Base-by-base conservation (phyloP, 2,113 vertebrate genomes). In the Neopipo cinnamomea region DNA sequence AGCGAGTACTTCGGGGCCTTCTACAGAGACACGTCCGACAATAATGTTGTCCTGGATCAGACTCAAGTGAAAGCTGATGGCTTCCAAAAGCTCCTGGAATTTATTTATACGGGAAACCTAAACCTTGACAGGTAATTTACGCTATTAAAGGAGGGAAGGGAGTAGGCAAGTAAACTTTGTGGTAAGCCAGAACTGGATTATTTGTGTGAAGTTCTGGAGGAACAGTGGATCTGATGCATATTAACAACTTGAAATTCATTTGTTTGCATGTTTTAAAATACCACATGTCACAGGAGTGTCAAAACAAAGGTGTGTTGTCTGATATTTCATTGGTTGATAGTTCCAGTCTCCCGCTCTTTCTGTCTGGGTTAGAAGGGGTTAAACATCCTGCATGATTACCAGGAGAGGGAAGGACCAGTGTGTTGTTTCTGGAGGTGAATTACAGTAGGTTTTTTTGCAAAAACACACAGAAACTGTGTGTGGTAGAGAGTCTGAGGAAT, bases 1-100 rank as follows among this genome's bases (percentile, higher is more conserved):
- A 99, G 99, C 94, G 98, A 99, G 68, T 99, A 99, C 97, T 99
- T 99, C 78, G 98, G 98, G 44, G 97, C 98, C 0, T 98, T 99
- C 88, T 98, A 98, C 95, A 97, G 97, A 41, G 98, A 98, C 1
- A 76, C 98, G 0, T 98, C 98, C 58, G 98, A 98, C 76, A 98
- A 94, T 33, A 96, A 98, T 59, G 97, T 98, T 27, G 98, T 98
- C 41, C 85, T 99, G 96, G 99, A 99, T 97, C 98, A 99, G 27
- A 98, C 98, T 73, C 98, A 98, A 93, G 99, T 99, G 97, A 99
- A 98, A 92, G 98, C 98, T 14, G 98, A 98, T 63, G 98, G 98
- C 88, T 99, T 99, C 97, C 98, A 99, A 95, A 99, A 99, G 95
- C 98, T 99, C 56, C 95, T 99, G 98, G 98, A 99, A 67, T 99